Base-by-base conservation (phyloP, 2,888 invertebrate species). In the Cephus runcator region DNA sequence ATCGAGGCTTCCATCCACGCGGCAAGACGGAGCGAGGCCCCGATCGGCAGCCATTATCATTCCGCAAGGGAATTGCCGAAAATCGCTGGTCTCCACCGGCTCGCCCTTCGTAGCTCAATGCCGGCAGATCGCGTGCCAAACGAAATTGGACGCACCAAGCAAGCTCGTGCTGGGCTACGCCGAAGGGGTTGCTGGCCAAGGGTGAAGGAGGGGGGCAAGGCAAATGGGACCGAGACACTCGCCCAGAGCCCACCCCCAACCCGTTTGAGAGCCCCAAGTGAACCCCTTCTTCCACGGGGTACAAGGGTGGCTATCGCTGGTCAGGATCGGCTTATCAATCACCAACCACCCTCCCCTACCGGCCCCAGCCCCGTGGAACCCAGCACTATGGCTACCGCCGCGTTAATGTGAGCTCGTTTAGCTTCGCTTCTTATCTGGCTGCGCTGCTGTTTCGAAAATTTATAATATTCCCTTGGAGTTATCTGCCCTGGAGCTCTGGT, bases 271-370 rank as follows among this genome's bases (percentile, higher is more conserved):
- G 23, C 56, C 23, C 56, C 56, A 74, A 74, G 82, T 77, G 73
- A 78, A 79, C 73, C 71, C 71, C 75, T 69, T 34, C 75, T 75
- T 73, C 78, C 76, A 69, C 73, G 73, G 78, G 73, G 78, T 78
- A 75, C 75, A 76, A 73, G 78, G 81, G 73, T 80, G 79, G 81
- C 82, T 88, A 88, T 87, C 87, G 82, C 78, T 79, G 84, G 83
- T 79, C 84, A 82, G 80, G 80, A 87, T 88, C 89, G 81, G 80
- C 85, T 87, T 87, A 88, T 88, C 88, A 84, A 88, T 89, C 87
- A 87, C 86, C 79, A 75, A 78, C 75, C 73, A 34, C n/a, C 33
- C 34, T 69, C 71, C 35, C 78, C 69, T 33, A 36, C 34, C 73
- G 35, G 75, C 73, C 56, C 23, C 9, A 56, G 2, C 56, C 56